phyloP scores from a whole-genome alignment of 1,140 invertebrate species.

The Sycophaga agraensis region DNA sequence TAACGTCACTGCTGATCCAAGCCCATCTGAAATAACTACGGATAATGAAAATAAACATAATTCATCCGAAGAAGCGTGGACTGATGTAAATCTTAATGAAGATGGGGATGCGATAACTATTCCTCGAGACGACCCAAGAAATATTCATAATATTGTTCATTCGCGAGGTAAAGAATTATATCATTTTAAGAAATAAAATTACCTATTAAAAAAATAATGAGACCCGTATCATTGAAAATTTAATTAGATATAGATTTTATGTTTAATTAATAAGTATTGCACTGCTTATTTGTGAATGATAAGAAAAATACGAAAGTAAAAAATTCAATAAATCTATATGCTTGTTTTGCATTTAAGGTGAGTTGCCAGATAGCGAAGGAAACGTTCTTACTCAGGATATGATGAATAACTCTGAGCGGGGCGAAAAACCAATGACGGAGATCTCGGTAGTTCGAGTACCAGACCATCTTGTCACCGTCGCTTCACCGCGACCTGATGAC shows the following conservation, averaged over 20 bases:
- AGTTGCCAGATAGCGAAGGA: slow-evolving; percentile 58
- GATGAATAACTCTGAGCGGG: slow-evolving; percentile 61
- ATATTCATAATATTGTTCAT: slow-evolving; percentile 62
- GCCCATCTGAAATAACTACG: slow-evolving; percentile 52
- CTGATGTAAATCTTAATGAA: slow-evolving; percentile 87
- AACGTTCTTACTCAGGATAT: slow-evolving; percentile 55
- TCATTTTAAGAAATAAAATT: not conserved
- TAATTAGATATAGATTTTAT: not conserved
- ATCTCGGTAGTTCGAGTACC: slow-evolving; percentile 74
- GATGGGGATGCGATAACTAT: slow-evolving; percentile 65
- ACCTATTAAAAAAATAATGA: not conserved
- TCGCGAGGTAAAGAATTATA: slow-evolving; percentile 48
- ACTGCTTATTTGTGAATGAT: too few species aligned
- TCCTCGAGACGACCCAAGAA: slow-evolving; percentile 65
- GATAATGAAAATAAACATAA: slow-evolving; percentile 65
- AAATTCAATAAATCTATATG: too few species aligned
- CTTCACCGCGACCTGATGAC: slow-evolving; percentile 67
- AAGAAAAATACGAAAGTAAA: not conserved
- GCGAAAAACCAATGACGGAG: slow-evolving; percentile 70
- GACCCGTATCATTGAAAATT: not conserved
- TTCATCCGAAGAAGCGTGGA: slow-evolving; percentile 80
- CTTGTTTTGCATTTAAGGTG: too few species aligned
- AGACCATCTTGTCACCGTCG: slow-evolving; percentile 57
- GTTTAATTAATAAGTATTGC: not conserved
- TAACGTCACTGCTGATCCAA: slow-evolving; percentile 50